Percentiles rank a stretch among this genome's conserved stretches.
phyloP scores from a whole-genome alignment of 1,140 invertebrate genomes.

The Oppia nitens region DNA sequence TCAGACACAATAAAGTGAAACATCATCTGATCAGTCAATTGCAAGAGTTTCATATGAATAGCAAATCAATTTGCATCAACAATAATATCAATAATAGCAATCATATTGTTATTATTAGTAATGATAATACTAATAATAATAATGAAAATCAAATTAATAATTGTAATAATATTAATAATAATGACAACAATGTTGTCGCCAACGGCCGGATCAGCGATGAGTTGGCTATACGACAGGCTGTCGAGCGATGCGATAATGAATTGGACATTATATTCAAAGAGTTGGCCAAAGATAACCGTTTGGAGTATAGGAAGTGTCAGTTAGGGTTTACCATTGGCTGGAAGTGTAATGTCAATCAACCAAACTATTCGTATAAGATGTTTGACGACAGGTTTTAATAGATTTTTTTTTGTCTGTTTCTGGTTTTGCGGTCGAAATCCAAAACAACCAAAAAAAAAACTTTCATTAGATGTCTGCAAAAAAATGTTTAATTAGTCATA shows the following conservation, averaged over 20 bases:
- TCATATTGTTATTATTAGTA: too few species aligned
- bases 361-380: neutral
- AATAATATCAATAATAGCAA: neutral
- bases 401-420: too few species aligned
- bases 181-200: neutral
- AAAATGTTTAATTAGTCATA: neutral
- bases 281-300: neutral
- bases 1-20: neutral
- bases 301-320: slow-evolving; percentile 10
- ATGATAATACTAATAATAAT: too few species aligned
- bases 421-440: too few species aligned
- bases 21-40: neutral
- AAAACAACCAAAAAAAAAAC: too few species aligned
- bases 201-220: too few species aligned
- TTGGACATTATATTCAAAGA: neutral
- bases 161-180: neutral
- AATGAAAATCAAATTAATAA: too few species aligned
- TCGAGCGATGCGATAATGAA: neutral
- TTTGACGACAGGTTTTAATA: neutral
- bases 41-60: neutral
- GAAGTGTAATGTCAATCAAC: slow-evolving; percentile 1
- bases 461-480: neutral
- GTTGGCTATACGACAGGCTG: too few species aligned
- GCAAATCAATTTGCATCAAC: neutral
- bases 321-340: slow-evolving; percentile 10